Evolutionary conservation across 2,113 vertebrate genomes (phyloP).

Genomic region (Pedetes capensis): DNA sequence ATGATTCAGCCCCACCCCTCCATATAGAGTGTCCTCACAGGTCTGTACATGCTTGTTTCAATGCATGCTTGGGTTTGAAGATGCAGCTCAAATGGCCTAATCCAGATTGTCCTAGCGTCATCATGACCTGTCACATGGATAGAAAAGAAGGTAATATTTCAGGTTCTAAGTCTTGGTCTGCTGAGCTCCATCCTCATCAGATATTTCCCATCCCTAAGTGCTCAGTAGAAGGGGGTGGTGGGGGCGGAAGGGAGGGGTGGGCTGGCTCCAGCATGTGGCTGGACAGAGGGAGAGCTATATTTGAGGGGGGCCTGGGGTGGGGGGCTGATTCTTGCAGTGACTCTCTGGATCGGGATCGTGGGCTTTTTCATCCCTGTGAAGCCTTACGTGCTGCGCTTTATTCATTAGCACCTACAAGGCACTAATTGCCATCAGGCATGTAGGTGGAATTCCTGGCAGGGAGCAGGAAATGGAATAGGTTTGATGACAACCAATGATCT

Average conservation of each 20-base stretch:
- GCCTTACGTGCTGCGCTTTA: conserved; percentile 83
- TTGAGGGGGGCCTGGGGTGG: background rate
- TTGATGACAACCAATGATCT: conserved; percentile 88
- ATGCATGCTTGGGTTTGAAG: background rate
- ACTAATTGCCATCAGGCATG: conserved; percentile 89
- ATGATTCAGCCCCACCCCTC: background rate
- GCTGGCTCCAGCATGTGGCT: conserved; percentile 65
- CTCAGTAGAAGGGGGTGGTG: background rate
- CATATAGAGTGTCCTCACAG: background rate
- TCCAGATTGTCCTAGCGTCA: background rate
- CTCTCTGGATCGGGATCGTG: conserved; percentile 78
- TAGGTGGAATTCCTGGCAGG: conserved; percentile 89
- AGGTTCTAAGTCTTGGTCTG: conserved; percentile 60
- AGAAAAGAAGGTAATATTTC: conserved; percentile 78
- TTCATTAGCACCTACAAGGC: conserved; percentile 88
- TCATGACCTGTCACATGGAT: conserved; percentile 46
- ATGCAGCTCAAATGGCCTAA: background rate
- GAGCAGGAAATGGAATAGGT: conserved; percentile 86
- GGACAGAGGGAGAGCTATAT: conserved; percentile 54
- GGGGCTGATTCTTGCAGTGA: conserved; percentile 79
- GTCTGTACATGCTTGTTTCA: background rate
- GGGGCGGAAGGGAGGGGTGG: background rate
- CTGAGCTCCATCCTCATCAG: conserved; percentile 65
- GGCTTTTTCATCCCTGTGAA: conserved; percentile 80
- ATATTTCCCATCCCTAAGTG: conserved; percentile 65